A percentile compares a stretch with the other conserved stretches of the same genome.
Conservation (phyloP, 1,140 invertebrate genomes). For the Ceratina japonica region DNA sequence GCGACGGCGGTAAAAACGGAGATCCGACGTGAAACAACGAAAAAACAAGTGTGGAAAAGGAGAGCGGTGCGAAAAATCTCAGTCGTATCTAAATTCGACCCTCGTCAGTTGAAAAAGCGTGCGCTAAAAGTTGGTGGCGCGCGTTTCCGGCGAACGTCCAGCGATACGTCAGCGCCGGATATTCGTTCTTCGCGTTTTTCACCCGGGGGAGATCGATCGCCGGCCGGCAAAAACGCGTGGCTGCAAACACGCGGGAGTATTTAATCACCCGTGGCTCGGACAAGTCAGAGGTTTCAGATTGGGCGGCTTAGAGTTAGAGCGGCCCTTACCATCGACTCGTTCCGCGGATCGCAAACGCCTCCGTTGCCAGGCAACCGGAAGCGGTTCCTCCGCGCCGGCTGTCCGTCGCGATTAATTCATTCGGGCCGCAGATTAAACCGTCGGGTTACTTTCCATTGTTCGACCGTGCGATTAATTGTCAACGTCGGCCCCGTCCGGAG, state of each 20-base stretch:
- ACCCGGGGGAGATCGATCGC: background rate
- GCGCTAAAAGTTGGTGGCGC: too few relatives aligned
- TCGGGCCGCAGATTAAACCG: conserved; percentile 60
- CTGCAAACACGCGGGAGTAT: conserved; percentile 19
- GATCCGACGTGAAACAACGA: too few relatives aligned
- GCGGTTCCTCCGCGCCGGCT: conserved; percentile 35
- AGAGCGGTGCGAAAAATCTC: too few relatives aligned
- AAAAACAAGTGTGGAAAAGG: too few relatives aligned
- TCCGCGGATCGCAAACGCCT: conserved; percentile 39
- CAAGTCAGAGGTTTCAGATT: conserved; percentile 51
- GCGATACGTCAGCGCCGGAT: conserved; percentile 36
- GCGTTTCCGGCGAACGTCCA: background rate
- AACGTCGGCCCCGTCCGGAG: conserved; percentile 41
- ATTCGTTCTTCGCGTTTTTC: conserved; percentile 24
- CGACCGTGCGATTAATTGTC: conserved; percentile 55
- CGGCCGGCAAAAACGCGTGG: background rate
- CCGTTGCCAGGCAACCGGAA: conserved; percentile 57
- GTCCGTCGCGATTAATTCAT: conserved; percentile 62
- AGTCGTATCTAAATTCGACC: too few relatives aligned
- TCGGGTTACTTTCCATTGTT: conserved; percentile 63
- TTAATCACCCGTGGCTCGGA: conserved; percentile 48
- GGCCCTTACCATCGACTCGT: conserved; percentile 45
- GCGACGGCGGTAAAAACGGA: too few relatives aligned
- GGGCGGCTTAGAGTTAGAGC: conserved; percentile 54
- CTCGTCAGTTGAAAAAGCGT: too few relatives aligned